phyloP scores from a whole-genome alignment of 2,888 invertebrate genomes.

The Achlya flavicornis region DNA sequence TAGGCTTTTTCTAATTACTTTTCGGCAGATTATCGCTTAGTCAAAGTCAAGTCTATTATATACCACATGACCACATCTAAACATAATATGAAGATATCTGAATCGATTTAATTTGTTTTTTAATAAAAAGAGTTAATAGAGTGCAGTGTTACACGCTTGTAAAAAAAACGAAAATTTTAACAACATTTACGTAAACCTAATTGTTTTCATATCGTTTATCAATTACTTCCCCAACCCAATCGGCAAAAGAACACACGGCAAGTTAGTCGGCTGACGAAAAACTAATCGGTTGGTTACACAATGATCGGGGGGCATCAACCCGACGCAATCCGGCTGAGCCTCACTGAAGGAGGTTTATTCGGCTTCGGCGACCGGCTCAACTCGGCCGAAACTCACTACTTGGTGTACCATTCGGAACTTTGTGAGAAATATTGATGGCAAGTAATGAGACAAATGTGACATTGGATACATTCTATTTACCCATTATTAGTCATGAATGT shows the following conservation, averaged over 20 bases:
- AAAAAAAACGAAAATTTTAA: too few species aligned
- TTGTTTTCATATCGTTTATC: not conserved
- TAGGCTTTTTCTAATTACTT: too few species aligned
- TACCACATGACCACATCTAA: too few species aligned
- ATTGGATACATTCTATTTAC: not conserved
- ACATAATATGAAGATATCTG: too few species aligned
- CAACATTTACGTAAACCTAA: not conserved
- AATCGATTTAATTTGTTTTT: too few species aligned
- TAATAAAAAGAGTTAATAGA: too few species aligned
- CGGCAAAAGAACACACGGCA: conserved; percentile 6
- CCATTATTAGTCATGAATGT: too few species aligned
- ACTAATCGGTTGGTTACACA: conserved; percentile 12
- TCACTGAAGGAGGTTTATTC: not conserved
- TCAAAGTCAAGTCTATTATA: too few species aligned
- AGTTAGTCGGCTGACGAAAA: conserved; percentile 8
- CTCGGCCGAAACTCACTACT: conserved; percentile 13
- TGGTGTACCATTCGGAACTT: conserved; percentile 1
- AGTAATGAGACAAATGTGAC: not conserved
- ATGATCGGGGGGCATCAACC: conserved; percentile 5
- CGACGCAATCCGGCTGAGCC: conserved; percentile 3
- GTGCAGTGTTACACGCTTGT: too few species aligned
- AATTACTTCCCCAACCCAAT: conserved; percentile 4
- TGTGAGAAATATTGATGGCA: not conserved
- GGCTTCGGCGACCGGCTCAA: conserved; percentile 18
- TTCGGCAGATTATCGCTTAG: too few species aligned